Evolutionary conservation across 2,113 vertebrate species (phyloP).

Genomic region (Loxodonta africana): DNA sequence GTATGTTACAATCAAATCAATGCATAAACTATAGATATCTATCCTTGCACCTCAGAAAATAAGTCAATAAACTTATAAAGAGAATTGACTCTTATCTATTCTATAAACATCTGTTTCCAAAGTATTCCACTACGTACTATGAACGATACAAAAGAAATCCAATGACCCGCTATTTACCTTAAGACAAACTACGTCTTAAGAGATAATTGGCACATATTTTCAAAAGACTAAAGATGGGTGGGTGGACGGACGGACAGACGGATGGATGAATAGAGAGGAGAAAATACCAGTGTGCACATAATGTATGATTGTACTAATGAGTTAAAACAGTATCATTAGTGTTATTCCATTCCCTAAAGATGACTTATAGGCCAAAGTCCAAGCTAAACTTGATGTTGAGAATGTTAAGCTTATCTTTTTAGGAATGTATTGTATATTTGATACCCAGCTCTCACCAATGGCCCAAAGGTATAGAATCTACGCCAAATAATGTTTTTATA

Average conservation of each 20-base stretch:
- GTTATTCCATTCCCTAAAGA: not conserved
- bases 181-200: not conserved
- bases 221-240: not conserved
- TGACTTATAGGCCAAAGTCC: not conserved
- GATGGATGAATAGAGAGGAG: not conserved
- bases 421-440: not conserved
- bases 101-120: conserved; percentile 20
- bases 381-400: not conserved
- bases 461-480: not conserved
- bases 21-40: not conserved
- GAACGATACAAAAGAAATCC: not conserved
- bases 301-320: not conserved
- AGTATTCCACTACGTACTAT: not conserved
- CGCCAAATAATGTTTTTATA: not conserved
- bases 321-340: not conserved
- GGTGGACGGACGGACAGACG: not conserved
- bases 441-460: not conserved
- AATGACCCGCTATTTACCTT: not conserved
- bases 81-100: not conserved
- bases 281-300: not conserved
- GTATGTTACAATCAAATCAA: not conserved
- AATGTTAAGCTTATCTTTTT: not conserved
- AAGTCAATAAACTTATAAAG: not conserved
- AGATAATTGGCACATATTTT: not conserved
- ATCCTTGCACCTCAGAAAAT: not conserved